These are phyloP conservation scores for Saccostrea cuccullata DNA, from an alignment of 1,140 invertebrate species.

Conservation along the genomic window DNA sequence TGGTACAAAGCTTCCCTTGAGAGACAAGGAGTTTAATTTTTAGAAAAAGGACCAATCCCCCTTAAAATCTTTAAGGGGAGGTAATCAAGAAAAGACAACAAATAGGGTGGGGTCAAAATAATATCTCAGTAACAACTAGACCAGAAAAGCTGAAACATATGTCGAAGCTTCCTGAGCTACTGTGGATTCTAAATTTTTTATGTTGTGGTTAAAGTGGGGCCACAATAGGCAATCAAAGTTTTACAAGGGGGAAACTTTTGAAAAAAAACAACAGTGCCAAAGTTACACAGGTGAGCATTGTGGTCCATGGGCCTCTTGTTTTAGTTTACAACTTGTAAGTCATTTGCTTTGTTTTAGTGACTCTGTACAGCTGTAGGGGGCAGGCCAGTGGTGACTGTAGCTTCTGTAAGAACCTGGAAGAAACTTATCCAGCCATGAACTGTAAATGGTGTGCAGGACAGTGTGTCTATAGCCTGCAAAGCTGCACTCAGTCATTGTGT, in stretches of 20 bases:
- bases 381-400: conserved; percentile 68
- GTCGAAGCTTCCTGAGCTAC: background rate
- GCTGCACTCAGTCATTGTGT: conserved; percentile 53
- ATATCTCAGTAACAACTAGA: background rate
- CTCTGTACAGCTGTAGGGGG: conserved; percentile 67
- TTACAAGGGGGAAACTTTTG: no score
- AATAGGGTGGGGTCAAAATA: background rate
- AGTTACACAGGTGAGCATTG: no score
- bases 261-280: no score
- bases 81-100: no score
- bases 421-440: conserved; percentile 57
- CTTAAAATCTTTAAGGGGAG: no score
- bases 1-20: no score
- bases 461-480: conserved; percentile 57
- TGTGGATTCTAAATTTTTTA: background rate
- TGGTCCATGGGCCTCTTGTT: background rate
- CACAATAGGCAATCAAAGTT: background rate
- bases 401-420: conserved; percentile 66
- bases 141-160: background rate
- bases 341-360: conserved; percentile 53
- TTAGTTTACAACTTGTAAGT: background rate
- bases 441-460: conserved; percentile 67
- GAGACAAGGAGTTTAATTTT: no score
- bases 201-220: background rate
- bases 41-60: no score